These are phyloP conservation scores for Drosophila tanythrix DNA, from an alignment of 2,888 invertebrate genomes.

Conservation along the genomic window DNA sequence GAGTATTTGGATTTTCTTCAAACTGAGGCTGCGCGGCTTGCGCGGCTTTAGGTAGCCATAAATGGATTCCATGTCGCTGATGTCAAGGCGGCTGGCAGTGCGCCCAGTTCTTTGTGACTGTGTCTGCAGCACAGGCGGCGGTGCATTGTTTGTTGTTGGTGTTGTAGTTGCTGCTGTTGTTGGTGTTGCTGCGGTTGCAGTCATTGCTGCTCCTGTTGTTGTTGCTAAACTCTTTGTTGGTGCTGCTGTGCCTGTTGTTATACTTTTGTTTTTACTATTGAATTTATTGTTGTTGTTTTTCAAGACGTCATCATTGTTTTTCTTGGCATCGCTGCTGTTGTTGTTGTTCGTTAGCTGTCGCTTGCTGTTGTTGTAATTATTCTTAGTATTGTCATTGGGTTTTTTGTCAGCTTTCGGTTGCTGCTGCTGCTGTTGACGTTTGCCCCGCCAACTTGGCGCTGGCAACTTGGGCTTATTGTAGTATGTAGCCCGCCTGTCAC, in stretches of 20 bases:
- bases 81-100: conserved; percentile 81
- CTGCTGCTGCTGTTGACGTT: conserved; percentile 47
- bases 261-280: conserved; percentile 72
- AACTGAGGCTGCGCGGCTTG: conserved; percentile 84
- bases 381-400: conserved; percentile 70
- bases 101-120: conserved; percentile 70
- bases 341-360: conserved; percentile 68
- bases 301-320: conserved; percentile 67
- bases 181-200: conserved; percentile 18
- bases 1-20: conserved; percentile 84
- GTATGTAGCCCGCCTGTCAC: conserved; percentile 29
- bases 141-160: conserved; percentile 58
- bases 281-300: conserved; percentile 70
- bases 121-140: conserved; percentile 36
- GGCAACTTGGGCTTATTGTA: conserved; percentile 71
- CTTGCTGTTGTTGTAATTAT: conserved; percentile 53
- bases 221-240: conserved; percentile 45
- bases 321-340: conserved; percentile 46
- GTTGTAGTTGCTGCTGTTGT: conserved; percentile 32
- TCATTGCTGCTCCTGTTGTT: conserved; percentile 29
- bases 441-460: conserved; percentile 79
- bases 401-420: conserved; percentile 69
- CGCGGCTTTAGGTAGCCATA: conserved; percentile 85
- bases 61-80: conserved; percentile 85
- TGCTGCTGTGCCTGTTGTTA: conserved; percentile 57